Percentiles rank a stretch among this genome's conserved stretches.
These are phyloP conservation scores for Drosophila incognita DNA, from an alignment of 2,888 invertebrate genomes.

Conservation along the genomic window DNA sequence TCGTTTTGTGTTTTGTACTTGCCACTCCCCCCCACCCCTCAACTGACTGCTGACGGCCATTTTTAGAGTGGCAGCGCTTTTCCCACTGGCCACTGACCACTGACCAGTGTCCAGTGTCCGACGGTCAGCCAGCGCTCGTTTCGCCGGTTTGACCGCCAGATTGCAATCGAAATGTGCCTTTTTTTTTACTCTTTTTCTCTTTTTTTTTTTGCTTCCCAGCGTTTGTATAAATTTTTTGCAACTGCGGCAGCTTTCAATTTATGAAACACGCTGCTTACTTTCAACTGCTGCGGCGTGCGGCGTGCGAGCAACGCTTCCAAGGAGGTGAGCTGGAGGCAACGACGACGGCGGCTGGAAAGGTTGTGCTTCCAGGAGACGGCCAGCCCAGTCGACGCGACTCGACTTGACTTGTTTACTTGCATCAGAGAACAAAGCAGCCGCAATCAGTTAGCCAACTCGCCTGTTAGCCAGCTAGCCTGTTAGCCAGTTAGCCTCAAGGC, in stretches of 20 bases:
- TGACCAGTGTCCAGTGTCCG: constrained; percentile 32
- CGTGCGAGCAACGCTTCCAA: neutral
- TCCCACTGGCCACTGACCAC: constrained; percentile 53
- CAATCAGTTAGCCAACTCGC: constrained; percentile 40
- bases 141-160: constrained; percentile 59
- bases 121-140: constrained; percentile 42
- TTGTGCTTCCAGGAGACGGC: constrained; percentile 2
- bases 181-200: constrained; percentile 28
- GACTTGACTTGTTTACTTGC: constrained; percentile 54
- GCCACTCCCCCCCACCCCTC: neutral
- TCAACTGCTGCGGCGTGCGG: constrained; percentile 10
- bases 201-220: constrained; percentile 49
- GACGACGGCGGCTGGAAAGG: neutral
- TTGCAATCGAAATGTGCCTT: constrained; percentile 72
- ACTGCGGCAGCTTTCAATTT: constrained; percentile 75
- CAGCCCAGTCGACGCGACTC: constrained; percentile 44
- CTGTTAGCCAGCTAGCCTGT: neutral
- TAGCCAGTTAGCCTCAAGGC: constrained; percentile 52
- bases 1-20: constrained; percentile 63
- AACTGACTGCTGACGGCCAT: constrained; percentile 54
- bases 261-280: constrained; percentile 74
- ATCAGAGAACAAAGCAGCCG: constrained; percentile 62
- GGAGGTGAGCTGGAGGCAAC: neutral
- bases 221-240: constrained; percentile 68
- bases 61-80: constrained; percentile 68